These are phyloP conservation scores for Phenganax marumi DNA, from an alignment of 92 coral and sea anemone species.

Conservation along the genomic window DNA sequence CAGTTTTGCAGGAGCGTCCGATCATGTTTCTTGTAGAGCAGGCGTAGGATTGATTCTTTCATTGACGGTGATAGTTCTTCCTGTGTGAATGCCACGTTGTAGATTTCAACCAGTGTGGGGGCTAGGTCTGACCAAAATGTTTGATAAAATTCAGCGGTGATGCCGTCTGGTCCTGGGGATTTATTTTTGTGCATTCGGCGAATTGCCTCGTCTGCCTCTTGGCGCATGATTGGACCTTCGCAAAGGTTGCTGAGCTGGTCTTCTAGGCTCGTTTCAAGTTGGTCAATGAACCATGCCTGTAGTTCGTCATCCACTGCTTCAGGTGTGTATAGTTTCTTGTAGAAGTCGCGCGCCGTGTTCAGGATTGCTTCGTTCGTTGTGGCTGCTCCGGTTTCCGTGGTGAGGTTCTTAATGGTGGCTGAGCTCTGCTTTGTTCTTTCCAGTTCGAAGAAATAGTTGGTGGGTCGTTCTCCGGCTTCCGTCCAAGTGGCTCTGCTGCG, in stretches of 20 bases:
- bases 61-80: too few relatives aligned
- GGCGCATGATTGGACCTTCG: too few relatives aligned
- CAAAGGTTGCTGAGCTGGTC: not conserved
- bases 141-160: too few relatives aligned
- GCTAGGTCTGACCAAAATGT: too few relatives aligned
- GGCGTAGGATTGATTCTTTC: too few relatives aligned
- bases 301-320: slow-evolving; percentile 12
- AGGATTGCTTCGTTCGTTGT: not conserved
- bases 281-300: slow-evolving; percentile 42
- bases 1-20: too few relatives aligned
- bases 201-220: too few relatives aligned
- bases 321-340: slow-evolving; percentile 13
- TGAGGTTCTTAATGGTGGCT: not conserved
- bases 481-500: slow-evolving; percentile 35
- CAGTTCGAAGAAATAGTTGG: slow-evolving; percentile 11
- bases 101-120: too few relatives aligned
- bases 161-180: slow-evolving; percentile 2
- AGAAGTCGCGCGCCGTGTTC: not conserved
- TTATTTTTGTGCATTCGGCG: not conserved
- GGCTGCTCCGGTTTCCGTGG: not conserved
- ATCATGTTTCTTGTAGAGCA: too few relatives aligned
- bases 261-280: not conserved
- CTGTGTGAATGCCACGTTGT: too few relatives aligned
- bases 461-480: slow-evolving; percentile 8
- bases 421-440: slow-evolving; percentile 9